Evolutionary conservation across 2,113 vertebrate genomes (phyloP), one percentile per base, ranked within the genome.

Genomic region (Meriones unguiculatus): DNA sequence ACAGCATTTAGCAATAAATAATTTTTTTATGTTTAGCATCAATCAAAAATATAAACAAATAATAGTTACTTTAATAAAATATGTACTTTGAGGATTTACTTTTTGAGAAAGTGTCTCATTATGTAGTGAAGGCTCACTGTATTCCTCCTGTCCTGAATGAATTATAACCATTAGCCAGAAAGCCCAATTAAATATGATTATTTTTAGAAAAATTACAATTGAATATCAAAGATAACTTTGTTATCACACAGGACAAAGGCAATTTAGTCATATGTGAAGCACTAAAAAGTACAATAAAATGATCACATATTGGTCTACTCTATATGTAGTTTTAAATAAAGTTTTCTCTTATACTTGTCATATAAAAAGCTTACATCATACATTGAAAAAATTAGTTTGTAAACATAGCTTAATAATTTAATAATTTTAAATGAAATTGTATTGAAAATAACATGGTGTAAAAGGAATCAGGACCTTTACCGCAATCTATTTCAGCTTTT

Each of bases 371-470:
- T 81, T 80, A 69, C 30, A 10, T 62, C 81, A 91, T 38, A 80
- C 59, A 85, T 70, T 91, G 14, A 7, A 81, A 65, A 82, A 13
- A 85, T 88, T 67, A 72, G 91, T 93, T 93, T 96, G 73, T 89
- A 54, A 95, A 62, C 25, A 9, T 81, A 91, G 64, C 38, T 67
- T 41, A 64, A 59, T 38, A 89, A 85, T 17, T 72, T 38, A 38
- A 38, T 72, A 72, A n/a, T 41, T 75, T 41, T 9, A 22, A 75
- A 75, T 18, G 5, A 72, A 73, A 75, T 12, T 75, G 50, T 87
- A 86, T 14, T 94, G 41, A 94, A 96, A 97, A 91, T 93, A 92
- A 75, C 4, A 95, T 38, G 10, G 65, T 95, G 1, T 81, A 95
- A 91, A 94, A 41, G 20, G 14, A 89, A 96, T 75, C 65, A 82